phyloP scores from a whole-genome alignment of 2,797 vertebrate genomes.

The Ara ararauna region DNA sequence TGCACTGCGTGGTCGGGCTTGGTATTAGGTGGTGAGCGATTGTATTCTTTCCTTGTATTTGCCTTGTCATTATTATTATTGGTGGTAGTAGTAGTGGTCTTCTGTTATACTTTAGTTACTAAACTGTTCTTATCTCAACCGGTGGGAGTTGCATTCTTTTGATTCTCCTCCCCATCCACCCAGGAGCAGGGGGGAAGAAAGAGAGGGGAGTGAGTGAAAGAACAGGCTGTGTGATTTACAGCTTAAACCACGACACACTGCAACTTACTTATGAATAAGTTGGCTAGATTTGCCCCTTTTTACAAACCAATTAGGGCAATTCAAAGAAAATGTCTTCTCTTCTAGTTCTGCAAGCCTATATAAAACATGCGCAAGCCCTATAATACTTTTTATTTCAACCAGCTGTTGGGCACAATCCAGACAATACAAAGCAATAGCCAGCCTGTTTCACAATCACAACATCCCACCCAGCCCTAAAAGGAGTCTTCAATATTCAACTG shows the following conservation, averaged over 20 bases:
- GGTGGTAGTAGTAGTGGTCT: no score
- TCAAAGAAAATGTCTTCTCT: constrained; percentile 30
- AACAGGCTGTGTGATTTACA: no score
- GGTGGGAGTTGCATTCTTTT: no score
- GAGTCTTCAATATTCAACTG: not conserved
- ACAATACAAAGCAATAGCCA: not conserved
- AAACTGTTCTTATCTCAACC: no score
- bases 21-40: no score
- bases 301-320: constrained; percentile 13
- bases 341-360: not conserved
- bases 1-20: no score
- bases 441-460: not conserved
- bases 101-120: no score
- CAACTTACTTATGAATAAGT: constrained; percentile 22
- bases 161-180: no score
- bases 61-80: no score
- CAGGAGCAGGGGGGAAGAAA: no score
- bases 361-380: not conserved
- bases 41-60: no score
- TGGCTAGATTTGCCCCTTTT: constrained; percentile 17
- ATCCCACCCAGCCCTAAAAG: not conserved
- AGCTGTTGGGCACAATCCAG: not conserved
- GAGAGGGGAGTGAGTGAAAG: no score
- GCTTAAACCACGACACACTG: not conserved
- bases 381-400: not conserved